Conservation (phyloP, 2,797 vertebrate genomes). For the Todus mexicanus region DNA sequence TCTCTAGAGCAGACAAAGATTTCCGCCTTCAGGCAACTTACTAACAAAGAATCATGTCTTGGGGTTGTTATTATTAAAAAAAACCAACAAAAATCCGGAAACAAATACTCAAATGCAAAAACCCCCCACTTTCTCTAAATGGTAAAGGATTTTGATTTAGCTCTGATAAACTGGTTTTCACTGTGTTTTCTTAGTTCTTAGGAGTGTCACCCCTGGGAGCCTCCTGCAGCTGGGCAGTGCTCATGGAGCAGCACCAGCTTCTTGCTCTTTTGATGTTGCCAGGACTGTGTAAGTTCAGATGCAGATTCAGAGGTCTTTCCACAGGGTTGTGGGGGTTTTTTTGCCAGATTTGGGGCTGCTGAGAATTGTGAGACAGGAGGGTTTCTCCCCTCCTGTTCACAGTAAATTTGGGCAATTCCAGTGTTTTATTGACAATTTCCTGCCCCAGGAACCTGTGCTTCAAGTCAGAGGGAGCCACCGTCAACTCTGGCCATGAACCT, state of each 20-base stretch:
- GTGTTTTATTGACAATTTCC: not conserved
- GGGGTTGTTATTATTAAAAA: not conserved
- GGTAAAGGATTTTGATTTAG: not conserved
- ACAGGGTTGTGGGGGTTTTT: not conserved
- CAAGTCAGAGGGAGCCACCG: not conserved
- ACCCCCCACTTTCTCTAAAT: not conserved
- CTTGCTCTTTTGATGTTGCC: not conserved
- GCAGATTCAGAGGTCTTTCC: not conserved
- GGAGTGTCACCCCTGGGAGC: not conserved
- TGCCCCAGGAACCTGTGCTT: fast-evolving
- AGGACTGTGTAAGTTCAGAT: not conserved
- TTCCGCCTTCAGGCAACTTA: not conserved
- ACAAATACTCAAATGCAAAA: not conserved
- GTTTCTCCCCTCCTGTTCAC: not conserved
- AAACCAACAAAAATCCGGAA: too few relatives aligned
- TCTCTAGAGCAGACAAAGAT: not conserved
- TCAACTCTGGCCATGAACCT: not conserved
- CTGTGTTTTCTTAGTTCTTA: not conserved
- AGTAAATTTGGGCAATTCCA: not conserved
- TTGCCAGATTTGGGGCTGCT: not conserved
- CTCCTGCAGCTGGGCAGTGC: not conserved
- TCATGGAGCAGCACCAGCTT: not conserved
- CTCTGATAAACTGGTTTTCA: not conserved
- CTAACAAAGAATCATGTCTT: not conserved
- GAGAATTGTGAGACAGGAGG: not conserved